Evolutionary conservation across 2,797 vertebrate species (phyloP).

Genomic region (Fratercula arctica): DNA sequence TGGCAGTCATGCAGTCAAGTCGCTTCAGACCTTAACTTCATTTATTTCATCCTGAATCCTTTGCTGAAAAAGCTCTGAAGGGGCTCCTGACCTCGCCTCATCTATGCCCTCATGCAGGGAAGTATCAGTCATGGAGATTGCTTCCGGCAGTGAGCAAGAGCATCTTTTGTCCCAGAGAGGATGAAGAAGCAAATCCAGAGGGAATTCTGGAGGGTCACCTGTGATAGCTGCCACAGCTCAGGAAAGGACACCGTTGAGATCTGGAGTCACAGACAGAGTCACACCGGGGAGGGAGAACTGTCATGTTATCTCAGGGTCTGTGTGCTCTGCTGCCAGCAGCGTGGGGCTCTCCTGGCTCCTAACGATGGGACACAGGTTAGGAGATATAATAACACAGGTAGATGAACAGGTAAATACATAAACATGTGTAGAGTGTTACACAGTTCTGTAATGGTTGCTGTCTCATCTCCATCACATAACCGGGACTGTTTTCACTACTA

Average conservation of each 20-base stretch:
- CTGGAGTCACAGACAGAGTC: not conserved
- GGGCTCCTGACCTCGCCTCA: accelerated
- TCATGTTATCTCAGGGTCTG: not conserved
- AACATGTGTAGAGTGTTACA: not conserved
- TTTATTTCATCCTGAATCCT: not conserved
- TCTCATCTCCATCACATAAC: not conserved
- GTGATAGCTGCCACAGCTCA: not conserved
- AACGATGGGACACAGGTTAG: no score
- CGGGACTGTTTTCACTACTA: not conserved
- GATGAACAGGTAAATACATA: not conserved
- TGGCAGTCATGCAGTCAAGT: no score
- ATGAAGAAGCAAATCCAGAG: not conserved
- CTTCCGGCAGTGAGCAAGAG: not conserved
- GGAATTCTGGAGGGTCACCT: not conserved
- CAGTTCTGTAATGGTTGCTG: not conserved
- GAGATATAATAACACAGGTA: not conserved
- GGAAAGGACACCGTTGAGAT: not conserved
- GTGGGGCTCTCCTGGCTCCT: not conserved
- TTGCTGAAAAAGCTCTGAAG: not conserved
- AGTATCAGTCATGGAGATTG: not conserved
- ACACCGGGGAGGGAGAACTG: not conserved
- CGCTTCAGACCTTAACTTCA: not conserved
- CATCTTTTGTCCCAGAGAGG: not conserved
- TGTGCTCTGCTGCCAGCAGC: not conserved
- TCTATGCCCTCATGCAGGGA: not conserved